Base-by-base conservation (phyloP, 1,140 invertebrate genomes). In the Hypsibius dujardini region DNA sequence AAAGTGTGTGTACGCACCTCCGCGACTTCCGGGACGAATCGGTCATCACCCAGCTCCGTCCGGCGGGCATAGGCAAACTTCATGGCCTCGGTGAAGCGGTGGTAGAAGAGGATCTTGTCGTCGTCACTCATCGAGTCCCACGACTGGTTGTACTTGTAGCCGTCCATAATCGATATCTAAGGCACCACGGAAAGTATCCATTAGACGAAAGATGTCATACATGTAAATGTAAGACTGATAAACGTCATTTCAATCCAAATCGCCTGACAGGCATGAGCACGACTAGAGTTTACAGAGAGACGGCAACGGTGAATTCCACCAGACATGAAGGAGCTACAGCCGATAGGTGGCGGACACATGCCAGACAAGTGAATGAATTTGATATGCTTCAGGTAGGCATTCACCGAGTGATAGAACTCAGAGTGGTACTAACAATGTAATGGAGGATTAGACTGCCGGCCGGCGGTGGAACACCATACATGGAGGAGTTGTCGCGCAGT, bases 61-160 rank as follows among this genome's bases (percentile, higher is more conserved):
- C 93, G 83, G 70, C 85, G 83, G 0, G 91, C 92, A 77, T 88
- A 97, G 0, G 89, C 90, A 79, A 89, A 92, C 78, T 98, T 98
- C 74, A 92, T 88, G 0, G 91, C 85, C 79, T 98, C 95, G 15
- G 87, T 82, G 46, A 95, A 88, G 72, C 89, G 84, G 77, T 95
- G 92, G 78, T 89, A 87, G 1, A 88, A 91, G 0, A 84, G 78
- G 1, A 86, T 72, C 46, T 75, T 70, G 2, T 74, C 56, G 15
- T 72, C 73, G 67, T 74, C 56, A 7, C 45, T 42, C 2, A 75
- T 56, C 15, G 73, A 67, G 46, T 12, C 46, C 47, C 15, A 12
- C 15, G 3, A 28, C 1, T 78, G 72, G 1, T 80, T 85, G 60
- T 89, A 84, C 47, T 85, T 82, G 74, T 85, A 90, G 1, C 85